Evolutionary conservation across 2,888 invertebrate genomes (phyloP).

Genomic region (Zaprionus lineosus): DNA sequence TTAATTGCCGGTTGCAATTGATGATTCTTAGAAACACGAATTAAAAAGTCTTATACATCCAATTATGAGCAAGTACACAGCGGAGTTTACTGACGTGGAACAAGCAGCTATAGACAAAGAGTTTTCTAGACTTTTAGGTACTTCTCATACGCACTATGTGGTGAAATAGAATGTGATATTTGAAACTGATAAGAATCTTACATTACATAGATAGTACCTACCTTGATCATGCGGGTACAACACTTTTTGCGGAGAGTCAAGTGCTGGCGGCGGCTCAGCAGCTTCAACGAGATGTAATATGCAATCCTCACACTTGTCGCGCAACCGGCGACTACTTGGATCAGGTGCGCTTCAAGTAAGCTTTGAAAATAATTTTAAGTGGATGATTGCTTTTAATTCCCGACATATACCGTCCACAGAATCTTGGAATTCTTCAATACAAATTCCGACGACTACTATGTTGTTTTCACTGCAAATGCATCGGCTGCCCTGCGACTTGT

Average conservation of each 20-base stretch:
- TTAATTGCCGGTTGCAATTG: slow-evolving; percentile 26
- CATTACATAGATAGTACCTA: slow-evolving; percentile 86
- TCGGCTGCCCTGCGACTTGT: slow-evolving; percentile 93
- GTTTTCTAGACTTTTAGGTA: slow-evolving; percentile 69
- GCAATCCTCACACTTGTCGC: slow-evolving; percentile 95
- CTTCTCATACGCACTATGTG: slow-evolving; percentile 7
- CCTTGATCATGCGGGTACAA: slow-evolving; percentile 94
- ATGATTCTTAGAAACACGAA: background rate
- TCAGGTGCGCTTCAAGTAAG: slow-evolving; percentile 89
- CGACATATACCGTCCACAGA: slow-evolving; percentile 81
- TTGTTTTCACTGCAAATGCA: slow-evolving; percentile 97
- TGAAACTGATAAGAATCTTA: slow-evolving; percentile 34
- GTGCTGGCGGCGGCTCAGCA: slow-evolving; percentile 87
- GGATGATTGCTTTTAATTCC: background rate
- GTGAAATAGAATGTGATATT: slow-evolving; percentile 25
- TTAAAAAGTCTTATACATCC: background rate
- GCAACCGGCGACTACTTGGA: slow-evolving; percentile 92
- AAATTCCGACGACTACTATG: slow-evolving; percentile 89
- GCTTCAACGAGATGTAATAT: slow-evolving; percentile 88
- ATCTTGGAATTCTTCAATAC: slow-evolving; percentile 94
- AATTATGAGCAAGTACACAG: slow-evolving; percentile 34
- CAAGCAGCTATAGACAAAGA: slow-evolving; percentile 60
- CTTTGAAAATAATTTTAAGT: slow-evolving; percentile 1
- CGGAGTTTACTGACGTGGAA: slow-evolving; percentile 64
- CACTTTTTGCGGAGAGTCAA: slow-evolving; percentile 90